These are phyloP conservation scores for Plecotus auritus DNA, from an alignment of 2,113 vertebrate species.

Conservation along the genomic window DNA sequence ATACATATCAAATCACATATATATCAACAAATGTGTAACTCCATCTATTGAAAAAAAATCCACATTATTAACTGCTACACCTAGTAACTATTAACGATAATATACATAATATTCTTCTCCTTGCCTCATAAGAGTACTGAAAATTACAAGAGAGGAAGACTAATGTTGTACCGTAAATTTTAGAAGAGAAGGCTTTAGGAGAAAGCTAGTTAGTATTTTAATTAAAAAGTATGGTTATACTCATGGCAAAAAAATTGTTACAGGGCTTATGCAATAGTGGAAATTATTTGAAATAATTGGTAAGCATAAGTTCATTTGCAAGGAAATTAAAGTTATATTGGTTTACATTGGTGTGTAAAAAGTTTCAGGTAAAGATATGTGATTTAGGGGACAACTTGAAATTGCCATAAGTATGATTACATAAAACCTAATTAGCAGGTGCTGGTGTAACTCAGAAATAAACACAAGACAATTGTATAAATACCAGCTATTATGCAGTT, in stretches of 20 bases:
- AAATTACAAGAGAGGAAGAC: not conserved
- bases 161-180: not conserved
- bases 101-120: not conserved
- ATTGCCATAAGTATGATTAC: not conserved
- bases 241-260: not conserved
- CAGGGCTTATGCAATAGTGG: not conserved
- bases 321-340: not conserved
- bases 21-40: too few species aligned
- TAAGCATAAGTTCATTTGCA: not conserved
- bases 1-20: too few species aligned
- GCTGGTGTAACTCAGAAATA: conserved; percentile 13
- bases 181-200: not conserved
- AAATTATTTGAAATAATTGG: conserved; percentile 14
- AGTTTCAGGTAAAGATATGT: not conserved
- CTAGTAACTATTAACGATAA: not conserved
- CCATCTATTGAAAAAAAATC: too few species aligned
- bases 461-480: not conserved
- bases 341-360: not conserved
- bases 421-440: not conserved
- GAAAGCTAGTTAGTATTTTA: not conserved
- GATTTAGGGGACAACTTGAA: not conserved
- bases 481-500: not conserved
- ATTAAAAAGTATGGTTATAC: not conserved
- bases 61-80: too few species aligned
- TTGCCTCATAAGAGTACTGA: not conserved